Evolutionary conservation across 2,113 vertebrate genomes (phyloP).

Genomic region (Cheirogaleus medius): DNA sequence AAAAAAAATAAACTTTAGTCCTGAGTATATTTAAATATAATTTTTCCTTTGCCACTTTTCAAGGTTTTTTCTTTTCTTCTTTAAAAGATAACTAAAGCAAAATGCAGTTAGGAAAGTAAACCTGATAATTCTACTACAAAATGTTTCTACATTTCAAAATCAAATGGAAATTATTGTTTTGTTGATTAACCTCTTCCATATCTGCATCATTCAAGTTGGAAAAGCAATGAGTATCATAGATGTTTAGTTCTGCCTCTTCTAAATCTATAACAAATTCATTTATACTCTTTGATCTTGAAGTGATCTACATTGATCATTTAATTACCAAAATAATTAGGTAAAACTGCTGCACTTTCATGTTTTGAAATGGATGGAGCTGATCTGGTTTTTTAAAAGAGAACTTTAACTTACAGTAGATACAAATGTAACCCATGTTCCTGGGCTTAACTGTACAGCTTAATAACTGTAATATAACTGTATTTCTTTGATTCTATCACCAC

Average conservation of each 20-base stretch:
- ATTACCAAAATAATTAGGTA: conserved; percentile 28
- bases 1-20: background rate
- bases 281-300: background rate
- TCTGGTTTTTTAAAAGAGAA: background rate
- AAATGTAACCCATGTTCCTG: background rate
- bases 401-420: background rate
- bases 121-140: conserved; percentile 1
- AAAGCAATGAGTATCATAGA: background rate
- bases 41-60: background rate
- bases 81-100: background rate
- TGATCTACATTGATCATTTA: background rate
- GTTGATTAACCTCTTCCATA: background rate
- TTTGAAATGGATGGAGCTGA: background rate
- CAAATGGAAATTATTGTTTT: background rate
- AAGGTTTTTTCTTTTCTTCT: background rate
- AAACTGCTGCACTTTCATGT: background rate
- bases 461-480: background rate
- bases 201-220: background rate
- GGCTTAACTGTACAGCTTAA: background rate
- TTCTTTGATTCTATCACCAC: background rate
- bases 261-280: background rate
- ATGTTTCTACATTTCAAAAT: background rate
- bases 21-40: background rate
- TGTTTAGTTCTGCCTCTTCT: background rate
- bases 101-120: background rate